Percentiles rank a stretch among this genome's conserved stretches.
Conservation (phyloP, 2,797 vertebrate species). For the Adrianichthys oophorus region DNA sequence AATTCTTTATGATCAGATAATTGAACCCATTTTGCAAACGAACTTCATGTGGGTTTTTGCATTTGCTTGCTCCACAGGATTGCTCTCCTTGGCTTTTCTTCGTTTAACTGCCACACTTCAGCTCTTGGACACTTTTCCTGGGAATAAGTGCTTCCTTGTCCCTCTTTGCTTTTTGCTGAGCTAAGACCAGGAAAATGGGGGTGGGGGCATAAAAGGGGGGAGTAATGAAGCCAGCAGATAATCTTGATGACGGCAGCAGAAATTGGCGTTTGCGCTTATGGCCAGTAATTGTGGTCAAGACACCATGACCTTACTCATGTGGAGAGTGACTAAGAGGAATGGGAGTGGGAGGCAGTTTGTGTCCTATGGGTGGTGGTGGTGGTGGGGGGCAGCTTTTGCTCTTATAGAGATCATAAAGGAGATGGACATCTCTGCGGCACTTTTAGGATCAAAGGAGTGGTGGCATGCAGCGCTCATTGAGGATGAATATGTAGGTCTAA, state of each 20-base stretch:
- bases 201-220: constrained; percentile 46
- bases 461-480: no score
- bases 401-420: constrained; percentile 33
- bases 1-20: background rate
- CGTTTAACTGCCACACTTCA: constrained; percentile 3
- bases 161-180: constrained; percentile 55
- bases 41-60: background rate
- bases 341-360: constrained; percentile 52
- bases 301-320: constrained; percentile 71
- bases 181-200: constrained; percentile 37
- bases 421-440: constrained; percentile 15
- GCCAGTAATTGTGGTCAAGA: constrained; percentile 75
- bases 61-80: background rate
- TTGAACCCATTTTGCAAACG: background rate
- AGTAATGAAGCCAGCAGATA: constrained; percentile 67
- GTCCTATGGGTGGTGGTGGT: constrained; percentile 42
- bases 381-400: constrained; percentile 22
- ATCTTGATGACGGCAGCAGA: constrained; percentile 72
- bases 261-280: constrained; percentile 66
- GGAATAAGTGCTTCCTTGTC: constrained; percentile 37
- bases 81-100: constrained; percentile 1
- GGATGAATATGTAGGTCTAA: no score
- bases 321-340: constrained; percentile 57
- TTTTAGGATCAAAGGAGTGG: no score
- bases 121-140: constrained; percentile 26